These are phyloP conservation scores for Aphelenchoides fujianensis DNA, from an alignment of 1,140 invertebrate species.

Conservation along the genomic window DNA sequence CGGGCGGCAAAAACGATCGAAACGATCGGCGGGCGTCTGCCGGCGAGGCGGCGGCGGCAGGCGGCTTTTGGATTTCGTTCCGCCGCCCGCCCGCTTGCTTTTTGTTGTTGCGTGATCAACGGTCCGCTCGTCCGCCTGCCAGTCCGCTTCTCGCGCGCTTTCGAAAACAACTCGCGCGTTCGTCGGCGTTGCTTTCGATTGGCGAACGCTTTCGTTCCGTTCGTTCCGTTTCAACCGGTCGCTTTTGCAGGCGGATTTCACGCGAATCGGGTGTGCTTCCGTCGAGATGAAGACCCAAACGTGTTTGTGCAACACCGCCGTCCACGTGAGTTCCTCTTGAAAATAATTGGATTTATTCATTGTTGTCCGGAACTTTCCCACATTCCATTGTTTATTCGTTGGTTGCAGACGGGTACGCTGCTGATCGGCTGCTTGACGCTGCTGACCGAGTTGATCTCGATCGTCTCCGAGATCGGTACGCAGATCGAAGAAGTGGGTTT, in stretches of 20 bases:
- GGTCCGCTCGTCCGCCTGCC: too few relatives aligned
- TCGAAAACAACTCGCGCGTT: neutral
- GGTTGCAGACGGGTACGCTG: neutral
- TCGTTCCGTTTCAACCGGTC: neutral
- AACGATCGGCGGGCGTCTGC: too few relatives aligned
- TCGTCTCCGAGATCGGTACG: neutral
- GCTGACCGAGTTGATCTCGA: neutral
- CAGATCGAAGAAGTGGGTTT: slow-evolving; percentile 1
- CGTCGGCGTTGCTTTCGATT: neutral
- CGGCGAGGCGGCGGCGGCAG: too few relatives aligned
- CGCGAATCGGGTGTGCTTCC: neutral
- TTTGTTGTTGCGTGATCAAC: neutral
- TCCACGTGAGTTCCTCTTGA: neutral
- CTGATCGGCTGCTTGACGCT: neutral
- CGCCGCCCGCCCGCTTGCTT: too few relatives aligned
- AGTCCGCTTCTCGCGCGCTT: neutral
- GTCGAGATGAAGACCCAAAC: neutral
- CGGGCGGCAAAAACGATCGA: too few relatives aligned
- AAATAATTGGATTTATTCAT: too few relatives aligned
- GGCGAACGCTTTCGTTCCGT: neutral
- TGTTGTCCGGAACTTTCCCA: neutral
- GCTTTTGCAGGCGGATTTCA: neutral
- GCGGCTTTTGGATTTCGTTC: too few relatives aligned
- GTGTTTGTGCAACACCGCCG: neutral
- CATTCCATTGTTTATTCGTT: neutral